These are phyloP conservation scores for Amia ocellicauda DNA, from an alignment of 2,113 vertebrate genomes.

Conservation along the genomic window DNA sequence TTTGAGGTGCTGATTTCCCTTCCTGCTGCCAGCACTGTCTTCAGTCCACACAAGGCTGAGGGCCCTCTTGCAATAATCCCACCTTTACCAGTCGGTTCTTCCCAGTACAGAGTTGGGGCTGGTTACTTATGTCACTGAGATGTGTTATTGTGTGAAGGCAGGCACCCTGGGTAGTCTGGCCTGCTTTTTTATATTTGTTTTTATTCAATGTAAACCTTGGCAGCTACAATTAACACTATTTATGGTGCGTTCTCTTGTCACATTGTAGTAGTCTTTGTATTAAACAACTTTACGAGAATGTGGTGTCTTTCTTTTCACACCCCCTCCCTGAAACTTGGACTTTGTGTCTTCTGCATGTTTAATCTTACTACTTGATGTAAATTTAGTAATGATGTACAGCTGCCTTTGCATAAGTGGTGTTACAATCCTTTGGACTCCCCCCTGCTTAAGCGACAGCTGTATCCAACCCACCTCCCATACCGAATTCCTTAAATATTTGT, in stretches of 20 bases:
- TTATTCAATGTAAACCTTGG: constrained; percentile 61
- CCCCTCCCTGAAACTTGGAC: too few species aligned
- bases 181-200: constrained; percentile 56
- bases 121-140: constrained; percentile 8
- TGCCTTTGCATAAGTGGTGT: too few species aligned
- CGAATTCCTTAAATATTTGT: too few species aligned
- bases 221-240: constrained; percentile 74
- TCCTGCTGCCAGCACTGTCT: constrained; percentile 6
- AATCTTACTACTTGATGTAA: too few species aligned
- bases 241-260: constrained; percentile 61
- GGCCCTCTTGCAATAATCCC: constrained; percentile 30
- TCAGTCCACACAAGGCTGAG: constrained; percentile 28
- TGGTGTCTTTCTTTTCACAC: background rate
- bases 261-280: constrained; percentile 64
- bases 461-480: too few species aligned
- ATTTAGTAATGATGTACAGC: too few species aligned
- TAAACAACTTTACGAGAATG: constrained; percentile 66
- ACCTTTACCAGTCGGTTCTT: constrained; percentile 35
- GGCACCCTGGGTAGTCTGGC: constrained; percentile 45
- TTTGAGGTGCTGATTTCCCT: too few species aligned
- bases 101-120: constrained; percentile 25
- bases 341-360: too few species aligned
- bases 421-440: too few species aligned
- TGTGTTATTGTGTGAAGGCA: constrained; percentile 26
- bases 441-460: too few species aligned